Conservation (phyloP, 2,113 vertebrate genomes). For the Dipodomys ordii region DNA sequence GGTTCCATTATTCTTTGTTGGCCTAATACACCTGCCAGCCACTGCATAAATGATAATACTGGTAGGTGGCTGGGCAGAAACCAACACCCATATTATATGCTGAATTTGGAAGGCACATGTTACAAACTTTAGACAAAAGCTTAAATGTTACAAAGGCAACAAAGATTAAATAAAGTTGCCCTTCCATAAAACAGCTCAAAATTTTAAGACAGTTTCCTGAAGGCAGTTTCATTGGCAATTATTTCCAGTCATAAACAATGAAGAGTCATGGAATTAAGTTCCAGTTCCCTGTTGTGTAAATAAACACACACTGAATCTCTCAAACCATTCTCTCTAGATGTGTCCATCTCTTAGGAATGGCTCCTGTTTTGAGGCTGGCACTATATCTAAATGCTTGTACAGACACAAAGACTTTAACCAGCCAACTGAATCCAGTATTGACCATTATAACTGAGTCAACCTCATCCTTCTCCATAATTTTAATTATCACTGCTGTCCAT, state of each 20-base stretch:
- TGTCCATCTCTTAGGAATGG: neutral
- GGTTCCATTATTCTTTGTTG: neutral
- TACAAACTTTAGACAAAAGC: conserved; percentile 1
- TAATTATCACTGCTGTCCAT: neutral
- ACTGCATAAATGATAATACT: neutral
- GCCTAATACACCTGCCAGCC: neutral
- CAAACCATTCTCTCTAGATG: neutral
- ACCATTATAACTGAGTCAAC: neutral
- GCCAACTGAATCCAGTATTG: neutral
- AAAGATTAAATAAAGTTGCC: conserved; percentile 43
- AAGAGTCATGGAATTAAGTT: neutral
- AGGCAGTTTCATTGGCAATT: conserved; percentile 34
- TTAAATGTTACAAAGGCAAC: conserved; percentile 2
- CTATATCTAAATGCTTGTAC: neutral
- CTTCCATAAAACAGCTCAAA: conserved; percentile 37
- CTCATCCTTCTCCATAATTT: neutral
- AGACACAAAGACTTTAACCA: neutral
- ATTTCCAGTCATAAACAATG: conserved; percentile 42
- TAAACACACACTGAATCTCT: conserved; percentile 17
- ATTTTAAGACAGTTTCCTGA: neutral
- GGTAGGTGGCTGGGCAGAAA: neutral
- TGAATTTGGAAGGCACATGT: neutral
- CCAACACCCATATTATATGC: neutral
- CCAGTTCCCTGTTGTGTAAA: conserved; percentile 36
- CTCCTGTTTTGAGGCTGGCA: no score